Percentiles rank a stretch among this genome's conserved stretches.
These are phyloP conservation scores for Odontamblyopus lacepedii DNA, from an alignment of 2,797 vertebrate species.

Conservation along the genomic window DNA sequence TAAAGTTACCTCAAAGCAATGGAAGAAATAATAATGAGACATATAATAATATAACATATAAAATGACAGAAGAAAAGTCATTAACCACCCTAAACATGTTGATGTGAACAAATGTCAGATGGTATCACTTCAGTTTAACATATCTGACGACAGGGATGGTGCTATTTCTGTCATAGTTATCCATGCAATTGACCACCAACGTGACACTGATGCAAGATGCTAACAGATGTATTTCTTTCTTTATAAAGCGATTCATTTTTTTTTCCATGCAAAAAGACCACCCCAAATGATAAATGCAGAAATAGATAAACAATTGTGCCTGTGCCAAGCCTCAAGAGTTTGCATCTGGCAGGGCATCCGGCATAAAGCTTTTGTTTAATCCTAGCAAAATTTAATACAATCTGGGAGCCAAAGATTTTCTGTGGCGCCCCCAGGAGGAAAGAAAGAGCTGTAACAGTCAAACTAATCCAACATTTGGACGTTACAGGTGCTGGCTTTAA, in stretches of 20 bases:
- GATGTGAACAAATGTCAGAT: neutral
- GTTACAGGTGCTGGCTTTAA: neutral
- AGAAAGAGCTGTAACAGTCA: neutral
- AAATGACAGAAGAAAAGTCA: neutral
- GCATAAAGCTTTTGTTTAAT: neutral
- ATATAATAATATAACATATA: too few species aligned
- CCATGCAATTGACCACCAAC: neutral
- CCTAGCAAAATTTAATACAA: neutral
- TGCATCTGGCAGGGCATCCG: too few species aligned
- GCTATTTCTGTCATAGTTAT: neutral
- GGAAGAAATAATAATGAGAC: neutral
- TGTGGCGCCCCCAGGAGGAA: neutral
- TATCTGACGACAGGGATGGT: neutral
- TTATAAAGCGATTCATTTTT: neutral
- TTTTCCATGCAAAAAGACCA: too few species aligned
- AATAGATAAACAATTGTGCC: neutral
- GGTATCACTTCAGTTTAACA: neutral
- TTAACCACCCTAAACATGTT: neutral
- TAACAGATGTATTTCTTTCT: neutral
- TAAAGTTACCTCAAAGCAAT: neutral
- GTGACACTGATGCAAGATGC: neutral
- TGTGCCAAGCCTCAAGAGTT: neutral
- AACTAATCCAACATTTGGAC: constrained; percentile 1
- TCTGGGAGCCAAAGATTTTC: neutral
- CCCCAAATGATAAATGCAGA: too few species aligned